Evolutionary conservation across 1,140 invertebrate genomes (phyloP).

Genomic region (Trachymyrmex septentrionalis): DNA sequence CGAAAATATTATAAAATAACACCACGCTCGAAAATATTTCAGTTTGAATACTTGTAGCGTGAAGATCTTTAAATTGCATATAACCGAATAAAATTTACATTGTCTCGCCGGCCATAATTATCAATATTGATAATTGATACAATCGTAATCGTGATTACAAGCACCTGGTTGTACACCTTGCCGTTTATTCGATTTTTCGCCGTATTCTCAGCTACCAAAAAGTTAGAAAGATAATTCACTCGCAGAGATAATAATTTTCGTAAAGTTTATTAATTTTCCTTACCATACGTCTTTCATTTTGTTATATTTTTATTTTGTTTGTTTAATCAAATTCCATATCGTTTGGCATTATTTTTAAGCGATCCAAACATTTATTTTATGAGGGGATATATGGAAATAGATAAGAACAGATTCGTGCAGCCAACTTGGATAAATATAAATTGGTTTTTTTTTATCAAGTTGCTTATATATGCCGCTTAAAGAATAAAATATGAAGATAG

Average conservation of each 20-base stretch:
- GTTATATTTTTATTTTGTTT: no score
- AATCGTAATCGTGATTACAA: no score
- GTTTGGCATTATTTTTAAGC: not conserved
- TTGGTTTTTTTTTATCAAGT: conserved; percentile 51
- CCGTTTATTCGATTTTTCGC: no score
- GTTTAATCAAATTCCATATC: no score
- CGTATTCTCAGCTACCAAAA: no score
- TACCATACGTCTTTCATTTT: no score
- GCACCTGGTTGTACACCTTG: no score
- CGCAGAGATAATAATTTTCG: no score
- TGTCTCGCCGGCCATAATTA: not conserved
- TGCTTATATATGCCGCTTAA: conserved; percentile 59
- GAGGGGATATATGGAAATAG: conserved; percentile 38
- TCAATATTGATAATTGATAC: no score
- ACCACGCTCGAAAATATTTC: not conserved
- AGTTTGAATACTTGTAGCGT: not conserved
- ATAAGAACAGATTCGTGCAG: conserved; percentile 27
- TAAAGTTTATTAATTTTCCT: no score
- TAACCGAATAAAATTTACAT: conserved; percentile 9
- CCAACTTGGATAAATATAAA: conserved; percentile 70
- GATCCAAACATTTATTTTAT: not conserved
- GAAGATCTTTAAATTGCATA: conserved; percentile 1
- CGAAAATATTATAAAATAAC: conserved; percentile 1
- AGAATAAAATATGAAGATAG: conserved; percentile 75
- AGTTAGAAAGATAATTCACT: no score